phyloP scores from a whole-genome alignment of 2,888 invertebrate species.

The Andrena fulva region DNA sequence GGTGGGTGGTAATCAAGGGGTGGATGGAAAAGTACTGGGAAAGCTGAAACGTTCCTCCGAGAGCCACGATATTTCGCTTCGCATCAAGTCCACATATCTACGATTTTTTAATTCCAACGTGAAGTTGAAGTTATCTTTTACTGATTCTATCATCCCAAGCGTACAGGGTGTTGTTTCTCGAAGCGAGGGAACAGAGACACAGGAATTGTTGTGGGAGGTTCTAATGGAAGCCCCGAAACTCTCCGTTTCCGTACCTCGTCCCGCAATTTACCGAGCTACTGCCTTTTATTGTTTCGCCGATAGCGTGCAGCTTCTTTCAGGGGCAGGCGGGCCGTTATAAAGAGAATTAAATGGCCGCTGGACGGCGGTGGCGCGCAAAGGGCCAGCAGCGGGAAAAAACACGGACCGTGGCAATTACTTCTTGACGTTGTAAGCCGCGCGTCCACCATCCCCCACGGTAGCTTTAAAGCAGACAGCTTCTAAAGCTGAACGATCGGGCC shows the following conservation, averaged over 20 bases:
- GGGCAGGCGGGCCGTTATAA: neutral
- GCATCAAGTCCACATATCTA: too few species aligned
- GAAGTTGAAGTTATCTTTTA: too few species aligned
- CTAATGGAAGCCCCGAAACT: constrained; percentile 16
- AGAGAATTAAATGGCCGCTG: constrained; percentile 13
- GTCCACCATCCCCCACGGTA: constrained; percentile 14
- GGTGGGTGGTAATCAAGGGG: neutral
- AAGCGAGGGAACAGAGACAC: neutral
- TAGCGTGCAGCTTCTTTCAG: neutral
- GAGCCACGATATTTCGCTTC: too few species aligned
- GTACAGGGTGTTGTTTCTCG: neutral
- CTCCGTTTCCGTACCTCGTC: constrained; percentile 1
- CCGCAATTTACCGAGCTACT: constrained; percentile 7
- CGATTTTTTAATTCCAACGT: too few species aligned
- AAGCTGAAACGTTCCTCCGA: too few species aligned
- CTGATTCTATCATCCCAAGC: neutral
- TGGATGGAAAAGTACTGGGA: neutral
- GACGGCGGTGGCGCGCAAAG: neutral
- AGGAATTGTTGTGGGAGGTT: neutral
- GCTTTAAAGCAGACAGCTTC: constrained; percentile 56
- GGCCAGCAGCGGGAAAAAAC: constrained; percentile 4
- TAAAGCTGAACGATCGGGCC: constrained; percentile 17
- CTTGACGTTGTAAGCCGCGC: constrained; percentile 9
- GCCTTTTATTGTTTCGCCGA: constrained; percentile 13
- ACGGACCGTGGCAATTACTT: constrained; percentile 37